These are phyloP conservation scores for Urocyon cinereoargenteus DNA, from an alignment of 2,797 vertebrate species.

Conservation along the genomic window DNA sequence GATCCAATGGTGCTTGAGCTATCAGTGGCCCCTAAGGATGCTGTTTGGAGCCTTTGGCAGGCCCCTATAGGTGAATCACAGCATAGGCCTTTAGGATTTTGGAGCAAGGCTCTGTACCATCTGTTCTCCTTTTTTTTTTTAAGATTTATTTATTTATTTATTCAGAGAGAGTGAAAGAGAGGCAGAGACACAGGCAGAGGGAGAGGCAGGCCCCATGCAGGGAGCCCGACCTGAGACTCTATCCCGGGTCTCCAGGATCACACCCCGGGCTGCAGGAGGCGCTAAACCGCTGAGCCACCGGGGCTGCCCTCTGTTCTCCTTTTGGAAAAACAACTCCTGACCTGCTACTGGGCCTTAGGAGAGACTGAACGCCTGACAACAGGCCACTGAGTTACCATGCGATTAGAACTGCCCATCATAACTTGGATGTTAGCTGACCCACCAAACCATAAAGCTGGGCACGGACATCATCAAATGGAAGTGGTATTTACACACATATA, in stretches of 20 bases:
- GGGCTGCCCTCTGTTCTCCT: neutral
- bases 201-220: too few species aligned
- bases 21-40: neutral
- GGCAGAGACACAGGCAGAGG: too few species aligned
- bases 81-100: neutral
- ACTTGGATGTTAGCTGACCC: neutral
- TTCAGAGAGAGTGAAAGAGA: too few species aligned
- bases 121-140: neutral
- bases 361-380: neutral
- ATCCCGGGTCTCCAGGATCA: too few species aligned
- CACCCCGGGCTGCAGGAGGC: too few species aligned
- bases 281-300: too few species aligned
- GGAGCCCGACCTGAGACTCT: too few species aligned
- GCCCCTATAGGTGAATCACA: neutral
- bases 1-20: neutral
- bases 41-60: neutral
- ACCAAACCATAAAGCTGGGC: neutral
- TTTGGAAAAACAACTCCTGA: neutral
- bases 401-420: neutral
- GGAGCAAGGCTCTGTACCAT: neutral
- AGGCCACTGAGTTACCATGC: neutral
- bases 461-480: neutral
- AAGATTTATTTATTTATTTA: too few species aligned
- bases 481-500: neutral
- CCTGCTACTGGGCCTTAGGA: neutral